Evolutionary conservation across 2,113 vertebrate genomes (phyloP), one percentile per base, ranked within the genome.

Genomic region (Tetrax tetrax): DNA sequence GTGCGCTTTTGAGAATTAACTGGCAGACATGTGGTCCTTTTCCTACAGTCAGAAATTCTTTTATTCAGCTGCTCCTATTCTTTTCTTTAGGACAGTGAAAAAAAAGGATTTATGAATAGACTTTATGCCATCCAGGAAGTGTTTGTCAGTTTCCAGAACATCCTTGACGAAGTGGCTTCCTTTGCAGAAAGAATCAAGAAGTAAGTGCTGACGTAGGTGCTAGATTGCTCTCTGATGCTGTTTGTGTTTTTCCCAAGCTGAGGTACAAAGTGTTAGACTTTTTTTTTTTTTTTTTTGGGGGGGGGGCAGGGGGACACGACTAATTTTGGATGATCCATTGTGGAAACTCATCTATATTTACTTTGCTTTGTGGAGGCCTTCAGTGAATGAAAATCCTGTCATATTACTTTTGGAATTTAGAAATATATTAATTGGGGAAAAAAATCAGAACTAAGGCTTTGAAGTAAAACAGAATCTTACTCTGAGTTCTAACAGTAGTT

Each of bases 91-190:
- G 99, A 99, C 95, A 98, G 98, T 43, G 99, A 99, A 97, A 99
- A 98, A 97, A 99, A 99, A 96, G 99, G 99, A 95, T 99, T 99
- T 98, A 99, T 99, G 98, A 98, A 99, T 98, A 99, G 99, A 98
- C 98, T 99, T 90, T 99, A 99, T 97, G 99, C 99, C 98, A 99
- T 99, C 98, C 99, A 99, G 97, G 99, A 99, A 96, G 99, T 99
- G 94, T 99, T 99, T 97, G 98, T 99, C 98, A 99, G 98, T 94
- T 99, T 99, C 93, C 99, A 99, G 98, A 99, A 98, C 96, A 98
- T 99, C 37, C 99, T 99, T 97, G 99, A 99, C 98, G 99, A 99
- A 98, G 99, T 99, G 93, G 99, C 99, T 97, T 99, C 98, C 96
- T 98, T 99, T 60, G 99, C 98, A 88, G 99, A 99, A 97, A 98